Percentiles rank a stretch among this genome's conserved stretches.
phyloP scores from a whole-genome alignment of 2,797 vertebrate genomes.

The Gallirallus australis region DNA sequence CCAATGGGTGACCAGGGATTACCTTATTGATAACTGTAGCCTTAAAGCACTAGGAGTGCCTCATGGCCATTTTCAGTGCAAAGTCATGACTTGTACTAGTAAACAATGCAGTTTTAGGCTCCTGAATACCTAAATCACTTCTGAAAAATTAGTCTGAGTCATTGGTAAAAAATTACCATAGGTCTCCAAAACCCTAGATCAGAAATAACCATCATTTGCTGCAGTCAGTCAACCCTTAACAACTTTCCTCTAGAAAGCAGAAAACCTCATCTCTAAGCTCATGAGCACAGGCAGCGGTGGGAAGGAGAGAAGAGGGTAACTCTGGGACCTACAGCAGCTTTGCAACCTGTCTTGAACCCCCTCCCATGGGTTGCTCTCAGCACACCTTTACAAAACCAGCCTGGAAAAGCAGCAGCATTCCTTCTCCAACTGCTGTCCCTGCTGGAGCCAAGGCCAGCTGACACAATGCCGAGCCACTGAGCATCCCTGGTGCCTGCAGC shows the following conservation, averaged over 20 bases:
- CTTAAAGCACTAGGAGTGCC: background rate
- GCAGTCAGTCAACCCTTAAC: background rate
- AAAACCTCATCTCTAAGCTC: background rate
- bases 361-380: background rate
- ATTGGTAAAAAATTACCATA: background rate
- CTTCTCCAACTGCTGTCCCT: background rate
- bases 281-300: background rate
- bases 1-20: background rate
- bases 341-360: background rate
- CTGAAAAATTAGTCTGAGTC: background rate
- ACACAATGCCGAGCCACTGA: background rate
- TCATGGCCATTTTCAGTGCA: background rate
- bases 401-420: background rate
- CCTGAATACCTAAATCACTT: background rate
- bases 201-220: background rate
- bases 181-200: background rate
- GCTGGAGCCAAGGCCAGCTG: background rate
- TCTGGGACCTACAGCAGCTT: background rate
- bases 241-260: background rate
- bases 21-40: background rate
- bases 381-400: background rate
- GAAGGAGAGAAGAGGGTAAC: background rate
- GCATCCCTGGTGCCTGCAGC: rapidly evolving
- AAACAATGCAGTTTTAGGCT: background rate
- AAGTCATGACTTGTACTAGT: background rate